phyloP scores from a whole-genome alignment of 1,140 invertebrate species.

The Eumeta japonica region DNA sequence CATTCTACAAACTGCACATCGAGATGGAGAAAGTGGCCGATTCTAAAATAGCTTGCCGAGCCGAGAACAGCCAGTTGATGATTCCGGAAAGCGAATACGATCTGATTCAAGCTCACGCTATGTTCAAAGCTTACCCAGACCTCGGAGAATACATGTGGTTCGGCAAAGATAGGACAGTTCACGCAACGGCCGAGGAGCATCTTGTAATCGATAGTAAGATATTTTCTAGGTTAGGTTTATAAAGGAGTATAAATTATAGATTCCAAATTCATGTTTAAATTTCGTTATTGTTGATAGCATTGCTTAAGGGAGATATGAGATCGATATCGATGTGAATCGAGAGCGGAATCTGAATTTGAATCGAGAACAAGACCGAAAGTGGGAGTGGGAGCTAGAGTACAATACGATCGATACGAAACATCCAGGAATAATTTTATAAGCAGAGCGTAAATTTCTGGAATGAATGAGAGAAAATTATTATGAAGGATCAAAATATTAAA shows the following conservation, averaged over 20 bases:
- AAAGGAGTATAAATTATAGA: background rate
- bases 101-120: constrained; percentile 19
- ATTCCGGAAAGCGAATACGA: constrained; percentile 12
- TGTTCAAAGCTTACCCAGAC: constrained; percentile 33
- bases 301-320: too few species aligned
- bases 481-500: too few species aligned
- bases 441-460: too few species aligned
- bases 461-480: too few species aligned
- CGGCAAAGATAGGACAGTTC: constrained; percentile 13
- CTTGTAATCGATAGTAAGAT: constrained; percentile 22
- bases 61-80: constrained; percentile 23
- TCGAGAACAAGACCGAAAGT: too few species aligned
- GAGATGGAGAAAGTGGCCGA: constrained; percentile 3
- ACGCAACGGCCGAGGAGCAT: constrained; percentile 20
- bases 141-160: constrained; percentile 22
- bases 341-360: too few species aligned
- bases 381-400: too few species aligned
- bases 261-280: background rate
- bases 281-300: too few species aligned
- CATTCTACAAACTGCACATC: constrained; percentile 33
- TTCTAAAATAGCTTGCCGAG: constrained; percentile 8
- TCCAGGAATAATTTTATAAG: too few species aligned
- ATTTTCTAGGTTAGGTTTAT: too few species aligned
- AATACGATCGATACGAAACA: too few species aligned
- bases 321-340: too few species aligned